Evolutionary conservation across 2,113 vertebrate species (phyloP), one percentile per base, ranked within the genome.

Genomic region (Dascyllus trimaculatus): DNA sequence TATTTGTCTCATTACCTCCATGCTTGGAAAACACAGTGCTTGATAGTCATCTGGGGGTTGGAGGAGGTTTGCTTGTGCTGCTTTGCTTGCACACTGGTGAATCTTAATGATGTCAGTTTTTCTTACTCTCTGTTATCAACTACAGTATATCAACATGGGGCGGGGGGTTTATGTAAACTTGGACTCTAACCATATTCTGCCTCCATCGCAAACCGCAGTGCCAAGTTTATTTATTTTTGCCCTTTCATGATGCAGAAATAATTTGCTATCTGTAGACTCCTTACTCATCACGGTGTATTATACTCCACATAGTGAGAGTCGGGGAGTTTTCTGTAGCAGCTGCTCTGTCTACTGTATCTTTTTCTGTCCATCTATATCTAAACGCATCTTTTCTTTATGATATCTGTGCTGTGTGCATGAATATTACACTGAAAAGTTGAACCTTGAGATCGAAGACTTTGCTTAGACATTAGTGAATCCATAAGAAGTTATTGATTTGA

Each of bases 71-170:
- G 79, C 74, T 80, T 80, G 65, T 90, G 83, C 77, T 85, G 88
- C 78, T 88, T 82, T 75, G 78, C 69, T 88, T 86, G 78, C 87
- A 90, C 76, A 83, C 80, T 74, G 77, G 65, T 87, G 86, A 85
- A 88, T 91, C 77, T 88, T 91, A 92, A 92, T 90, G 93, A 93
- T 89, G 90, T 91, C 89, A 85, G 78, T 92, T 93, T 90, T 81
- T 86, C 85, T 86, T 82, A 70, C 61, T 74, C 70, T 71, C 75
- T 80, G 70, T 80, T 84, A 89, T 82, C 75, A 86, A 72, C 75
- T 71, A 69, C 69, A 82, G 38, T 76, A 46, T 74, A 85, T 87
- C 71, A 84, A 81, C 71, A 82, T 53, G 25, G 57, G 71, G 61
- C n/a, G 52, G 21, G 67, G 53, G 70, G 52, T 68, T 70, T 78